These are phyloP conservation scores for Clivina fossor DNA, from an alignment of 2,888 invertebrate species.

Conservation along the genomic window DNA sequence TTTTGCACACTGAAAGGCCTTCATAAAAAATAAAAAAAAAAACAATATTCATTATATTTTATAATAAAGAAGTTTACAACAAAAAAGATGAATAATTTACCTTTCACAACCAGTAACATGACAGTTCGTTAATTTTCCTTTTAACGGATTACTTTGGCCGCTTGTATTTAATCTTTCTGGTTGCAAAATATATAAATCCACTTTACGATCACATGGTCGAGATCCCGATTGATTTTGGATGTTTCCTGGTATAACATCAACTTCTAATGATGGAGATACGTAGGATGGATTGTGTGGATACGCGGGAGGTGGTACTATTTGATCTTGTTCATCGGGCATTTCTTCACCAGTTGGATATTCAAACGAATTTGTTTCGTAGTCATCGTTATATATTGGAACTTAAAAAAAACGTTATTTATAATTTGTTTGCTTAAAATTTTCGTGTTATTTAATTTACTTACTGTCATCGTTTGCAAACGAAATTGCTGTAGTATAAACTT, in stretches of 20 bases:
- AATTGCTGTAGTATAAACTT: constrained; percentile 47
- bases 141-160: constrained; percentile 78
- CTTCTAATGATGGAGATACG: constrained; percentile 50
- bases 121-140: constrained; percentile 86
- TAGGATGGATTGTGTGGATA: constrained; percentile 53
- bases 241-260: constrained; percentile 52
- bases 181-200: constrained; percentile 82
- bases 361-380: constrained; percentile 43
- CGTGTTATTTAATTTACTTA: constrained; percentile 37
- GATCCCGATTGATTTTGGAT: constrained; percentile 58
- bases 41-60: background rate
- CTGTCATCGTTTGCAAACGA: constrained; percentile 59
- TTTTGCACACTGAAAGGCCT: constrained; percentile 92
- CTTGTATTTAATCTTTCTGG: constrained; percentile 77
- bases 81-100: constrained; percentile 51
- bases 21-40: constrained; percentile 36
- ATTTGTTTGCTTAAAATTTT: background rate
- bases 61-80: constrained; percentile 1
- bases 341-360: constrained; percentile 39
- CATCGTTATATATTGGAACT: constrained; percentile 44
- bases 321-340: constrained; percentile 46
- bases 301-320: constrained; percentile 49
- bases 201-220: constrained; percentile 83
- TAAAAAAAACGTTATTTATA: constrained; percentile 6
- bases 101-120: constrained; percentile 86